Percentiles rank a stretch among this genome's conserved stretches.
Evolutionary conservation across 2,113 vertebrate species (phyloP).

Genomic region (Tragulus kanchil): DNA sequence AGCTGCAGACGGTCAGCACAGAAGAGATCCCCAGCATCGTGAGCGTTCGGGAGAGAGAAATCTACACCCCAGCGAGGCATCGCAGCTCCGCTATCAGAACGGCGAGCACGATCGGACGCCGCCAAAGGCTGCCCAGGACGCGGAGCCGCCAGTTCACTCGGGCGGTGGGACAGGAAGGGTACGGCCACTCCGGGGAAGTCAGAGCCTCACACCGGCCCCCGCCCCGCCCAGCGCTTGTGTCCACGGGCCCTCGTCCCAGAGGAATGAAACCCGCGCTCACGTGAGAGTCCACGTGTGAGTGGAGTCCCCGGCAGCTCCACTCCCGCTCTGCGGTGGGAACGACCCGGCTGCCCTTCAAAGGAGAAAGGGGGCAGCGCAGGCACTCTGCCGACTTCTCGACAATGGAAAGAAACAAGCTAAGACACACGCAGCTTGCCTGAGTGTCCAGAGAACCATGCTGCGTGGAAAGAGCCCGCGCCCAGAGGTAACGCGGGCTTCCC

Average conservation of each 20-base stretch:
- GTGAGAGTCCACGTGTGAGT: fast-evolving
- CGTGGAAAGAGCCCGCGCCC: neutral
- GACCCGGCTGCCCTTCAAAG: neutral
- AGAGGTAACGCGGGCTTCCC: neutral
- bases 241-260: neutral
- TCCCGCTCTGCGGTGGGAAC: neutral
- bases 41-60: neutral
- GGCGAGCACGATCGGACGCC: neutral
- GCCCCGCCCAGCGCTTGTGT: neutral
- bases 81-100: neutral
- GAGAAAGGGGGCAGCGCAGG: neutral
- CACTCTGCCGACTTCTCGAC: neutral
- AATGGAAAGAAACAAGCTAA: neutral
- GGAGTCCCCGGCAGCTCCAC: neutral
- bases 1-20: neutral
- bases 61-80: neutral
- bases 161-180: fast-evolving
- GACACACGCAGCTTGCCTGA: neutral
- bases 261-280: neutral
- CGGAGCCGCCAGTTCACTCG: fast-evolving
- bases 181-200: neutral
- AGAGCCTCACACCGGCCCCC: neutral
- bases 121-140: no score
- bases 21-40: neutral
- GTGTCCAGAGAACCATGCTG: neutral